Conservation (phyloP, 2,113 vertebrate genomes). For the Neolamprologus variostigma region DNA sequence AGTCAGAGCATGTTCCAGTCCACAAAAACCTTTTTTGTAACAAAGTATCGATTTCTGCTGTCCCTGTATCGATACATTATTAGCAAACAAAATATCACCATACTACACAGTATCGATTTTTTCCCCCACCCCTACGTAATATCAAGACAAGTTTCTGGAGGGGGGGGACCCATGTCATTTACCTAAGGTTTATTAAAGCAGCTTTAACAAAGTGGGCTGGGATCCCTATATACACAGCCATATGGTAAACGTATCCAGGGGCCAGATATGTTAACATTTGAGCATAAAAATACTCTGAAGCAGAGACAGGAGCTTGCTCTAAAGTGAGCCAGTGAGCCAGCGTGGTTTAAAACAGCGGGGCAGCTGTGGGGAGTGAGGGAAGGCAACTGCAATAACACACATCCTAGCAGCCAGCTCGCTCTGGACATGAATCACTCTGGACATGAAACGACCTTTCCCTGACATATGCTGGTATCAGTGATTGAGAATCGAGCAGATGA, state of each 20-base stretch:
- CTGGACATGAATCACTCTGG: conserved; percentile 56
- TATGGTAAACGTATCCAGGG: conserved; percentile 35
- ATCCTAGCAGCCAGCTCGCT: conserved; percentile 39
- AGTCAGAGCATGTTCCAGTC: too few species aligned
- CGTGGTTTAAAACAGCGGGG: conserved; percentile 21
- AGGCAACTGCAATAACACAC: conserved; percentile 55
- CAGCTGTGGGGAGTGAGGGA: conserved; percentile 39
- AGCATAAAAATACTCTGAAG: conserved; percentile 41
- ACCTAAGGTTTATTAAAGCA: not conserved
- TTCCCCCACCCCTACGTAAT: fast-evolving
- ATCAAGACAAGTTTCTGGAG: not conserved
- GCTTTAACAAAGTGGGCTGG: not conserved
- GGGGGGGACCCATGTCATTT: not conserved
- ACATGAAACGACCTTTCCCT: conserved; percentile 47
- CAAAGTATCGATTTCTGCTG: too few species aligned
- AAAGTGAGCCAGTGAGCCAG: conserved; percentile 26
- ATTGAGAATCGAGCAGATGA: conserved; percentile 54
- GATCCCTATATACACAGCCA: conserved; percentile 23
- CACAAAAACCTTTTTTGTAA: too few species aligned
- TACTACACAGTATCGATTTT: fast-evolving
- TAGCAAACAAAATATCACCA: fast-evolving
- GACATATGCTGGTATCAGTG: conserved; percentile 57
- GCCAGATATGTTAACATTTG: conserved; percentile 19
- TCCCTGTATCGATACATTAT: fast-evolving
- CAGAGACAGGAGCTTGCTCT: conserved; percentile 11